Evolutionary conservation across 2,888 invertebrate genomes (phyloP).

Genomic region (Coelopa pilipes): DNA sequence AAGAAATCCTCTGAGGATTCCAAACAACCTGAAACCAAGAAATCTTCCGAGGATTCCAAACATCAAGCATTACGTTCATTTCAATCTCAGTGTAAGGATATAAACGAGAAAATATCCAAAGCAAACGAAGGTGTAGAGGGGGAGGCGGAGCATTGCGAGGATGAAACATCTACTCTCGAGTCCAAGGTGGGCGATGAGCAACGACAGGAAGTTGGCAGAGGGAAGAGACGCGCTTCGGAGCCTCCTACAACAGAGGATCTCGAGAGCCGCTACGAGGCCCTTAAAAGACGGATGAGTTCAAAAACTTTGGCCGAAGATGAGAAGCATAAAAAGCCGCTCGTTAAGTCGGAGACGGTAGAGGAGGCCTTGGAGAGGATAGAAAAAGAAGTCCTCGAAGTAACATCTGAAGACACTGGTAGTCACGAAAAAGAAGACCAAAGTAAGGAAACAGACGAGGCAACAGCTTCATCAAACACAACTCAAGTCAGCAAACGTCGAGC

Average conservation of each 20-base stretch:
- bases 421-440: not conserved
- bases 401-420: not conserved
- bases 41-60: not conserved
- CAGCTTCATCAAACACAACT: no score
- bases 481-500: constrained; percentile 44
- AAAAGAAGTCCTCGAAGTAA: constrained; percentile 27
- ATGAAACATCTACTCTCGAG: not conserved
- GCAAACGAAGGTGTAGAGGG: not conserved
- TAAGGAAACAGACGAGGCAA: not conserved
- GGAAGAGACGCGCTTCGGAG: constrained; percentile 44
- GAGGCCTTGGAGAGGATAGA: constrained; percentile 31
- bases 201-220: not conserved
- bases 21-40: no score
- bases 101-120: constrained; percentile 28
- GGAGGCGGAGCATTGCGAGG: not conserved
- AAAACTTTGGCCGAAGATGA: constrained; percentile 13
- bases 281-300: constrained; percentile 47
- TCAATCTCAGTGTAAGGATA: constrained; percentile 30
- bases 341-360: constrained; percentile 27
- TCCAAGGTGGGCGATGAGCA: not conserved
- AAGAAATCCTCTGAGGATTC: no score
- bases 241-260: constrained; percentile 49
- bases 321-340: not conserved
- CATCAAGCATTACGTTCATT: constrained; percentile 24
- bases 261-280: constrained; percentile 48